Evolutionary conservation across 1,140 invertebrate species (phyloP).

Genomic region (Pinna nobilis): DNA sequence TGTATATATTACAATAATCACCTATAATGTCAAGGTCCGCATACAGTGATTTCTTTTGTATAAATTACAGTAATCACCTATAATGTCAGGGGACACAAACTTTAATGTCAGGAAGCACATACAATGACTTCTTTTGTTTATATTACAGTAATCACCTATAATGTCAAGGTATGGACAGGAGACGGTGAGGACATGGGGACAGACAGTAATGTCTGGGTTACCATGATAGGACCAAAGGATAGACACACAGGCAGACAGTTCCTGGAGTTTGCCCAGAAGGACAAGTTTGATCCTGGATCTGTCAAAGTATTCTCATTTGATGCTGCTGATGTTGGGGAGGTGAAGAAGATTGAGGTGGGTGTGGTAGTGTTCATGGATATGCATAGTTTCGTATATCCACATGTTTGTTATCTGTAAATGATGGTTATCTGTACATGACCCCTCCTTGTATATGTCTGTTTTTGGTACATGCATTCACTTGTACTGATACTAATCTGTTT

Average conservation of each 20-base stretch:
- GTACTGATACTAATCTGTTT: too few species aligned
- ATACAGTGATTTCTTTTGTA: conserved; percentile 42
- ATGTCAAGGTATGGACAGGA: conserved; percentile 69
- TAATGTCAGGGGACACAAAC: conserved; percentile 33
- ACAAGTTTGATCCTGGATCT: conserved; percentile 69
- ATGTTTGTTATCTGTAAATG: not conserved
- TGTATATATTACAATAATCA: conserved; percentile 65
- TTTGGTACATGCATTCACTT: too few species aligned
- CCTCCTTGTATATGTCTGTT: too few species aligned
- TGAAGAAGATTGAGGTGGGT: conserved; percentile 72
- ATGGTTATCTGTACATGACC: too few species aligned
- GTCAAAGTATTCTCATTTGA: conserved; percentile 73
- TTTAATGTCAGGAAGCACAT: conserved; percentile 1
- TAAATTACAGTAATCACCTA: conserved; percentile 72
- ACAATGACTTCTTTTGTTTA: not conserved
- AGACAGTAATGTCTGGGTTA: conserved; percentile 71
- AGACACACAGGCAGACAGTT: conserved; percentile 65
- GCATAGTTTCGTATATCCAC: not conserved
- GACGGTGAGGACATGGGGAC: conserved; percentile 72
- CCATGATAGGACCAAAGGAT: conserved; percentile 63
- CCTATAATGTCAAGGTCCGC: conserved; percentile 70
- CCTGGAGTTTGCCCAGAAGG: conserved; percentile 67
- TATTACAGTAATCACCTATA: conserved; percentile 73
- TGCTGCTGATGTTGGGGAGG: conserved; percentile 69
- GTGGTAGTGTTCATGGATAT: not conserved